These are phyloP conservation scores for Chesias legatella DNA, from an alignment of 2,888 invertebrate genomes.

Conservation along the genomic window DNA sequence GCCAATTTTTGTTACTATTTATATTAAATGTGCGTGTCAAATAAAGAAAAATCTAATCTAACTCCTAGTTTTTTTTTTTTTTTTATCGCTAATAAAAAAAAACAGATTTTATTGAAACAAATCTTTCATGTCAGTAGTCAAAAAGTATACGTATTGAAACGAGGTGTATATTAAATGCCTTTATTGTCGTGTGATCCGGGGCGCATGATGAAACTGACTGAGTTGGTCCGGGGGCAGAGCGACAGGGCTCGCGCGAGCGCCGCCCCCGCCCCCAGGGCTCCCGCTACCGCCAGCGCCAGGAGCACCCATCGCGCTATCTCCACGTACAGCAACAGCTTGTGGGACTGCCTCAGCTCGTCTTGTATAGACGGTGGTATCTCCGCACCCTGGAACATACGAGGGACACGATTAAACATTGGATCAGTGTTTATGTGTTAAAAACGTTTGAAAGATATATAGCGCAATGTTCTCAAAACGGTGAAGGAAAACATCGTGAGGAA, in stretches of 20 bases:
- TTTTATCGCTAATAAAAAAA: too few species aligned
- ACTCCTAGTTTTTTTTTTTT: too few species aligned
- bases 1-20: too few species aligned
- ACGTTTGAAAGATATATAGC: too few species aligned
- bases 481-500: too few species aligned
- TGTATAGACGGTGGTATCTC: slow-evolving; percentile 51
- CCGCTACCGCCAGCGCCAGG: slow-evolving; percentile 47
- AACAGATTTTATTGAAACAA: too few species aligned
- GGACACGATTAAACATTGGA: too few species aligned
- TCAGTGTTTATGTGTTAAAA: too few species aligned
- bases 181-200: slow-evolving; percentile 52
- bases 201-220: slow-evolving; percentile 61
- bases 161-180: slow-evolving; percentile 32
- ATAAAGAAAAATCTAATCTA: too few species aligned
- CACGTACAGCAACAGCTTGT: slow-evolving; percentile 55
- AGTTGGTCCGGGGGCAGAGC: slow-evolving; percentile 55
- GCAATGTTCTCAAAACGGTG: too few species aligned
- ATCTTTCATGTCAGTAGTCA: too few species aligned
- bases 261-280: slow-evolving; percentile 33
- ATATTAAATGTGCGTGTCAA: too few species aligned
- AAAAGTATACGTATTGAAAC: slow-evolving; percentile 29
- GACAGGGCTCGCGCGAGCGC: slow-evolving; percentile 41
- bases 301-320: slow-evolving; percentile 65
- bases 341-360: slow-evolving; percentile 53
- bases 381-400: slow-evolving; percentile 66